These are phyloP conservation scores for Drosophila austrosaltans DNA, from an alignment of 2,888 invertebrate species.

Conservation along the genomic window DNA sequence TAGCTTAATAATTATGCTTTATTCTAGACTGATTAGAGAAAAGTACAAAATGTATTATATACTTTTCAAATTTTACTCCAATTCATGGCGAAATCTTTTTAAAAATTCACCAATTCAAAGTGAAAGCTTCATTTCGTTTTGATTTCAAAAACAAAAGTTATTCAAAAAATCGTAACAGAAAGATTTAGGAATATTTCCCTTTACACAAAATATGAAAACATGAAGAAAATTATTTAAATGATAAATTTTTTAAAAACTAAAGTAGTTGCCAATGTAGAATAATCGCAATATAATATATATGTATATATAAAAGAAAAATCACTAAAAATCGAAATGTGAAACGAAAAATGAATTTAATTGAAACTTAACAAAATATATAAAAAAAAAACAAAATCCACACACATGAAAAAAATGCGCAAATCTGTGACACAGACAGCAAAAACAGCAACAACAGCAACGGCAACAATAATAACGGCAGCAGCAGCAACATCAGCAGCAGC, in stretches of 20 bases:
- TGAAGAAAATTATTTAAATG: too few species aligned
- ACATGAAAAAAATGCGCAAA: slow-evolving; percentile 57
- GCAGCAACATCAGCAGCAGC: background rate
- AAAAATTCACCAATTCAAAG: too few species aligned
- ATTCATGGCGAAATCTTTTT: too few species aligned
- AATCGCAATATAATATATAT: slow-evolving; percentile 5
- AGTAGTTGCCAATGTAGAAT: background rate
- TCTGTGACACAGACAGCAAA: slow-evolving; percentile 50
- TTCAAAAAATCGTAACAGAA: too few species aligned
- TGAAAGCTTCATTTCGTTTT: too few species aligned
- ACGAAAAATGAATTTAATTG: slow-evolving; percentile 25
- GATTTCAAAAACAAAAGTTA: too few species aligned
- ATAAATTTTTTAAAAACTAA: background rate
- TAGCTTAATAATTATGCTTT: too few species aligned
- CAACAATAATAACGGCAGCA: slow-evolving; percentile 7
- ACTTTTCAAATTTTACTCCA: too few species aligned
- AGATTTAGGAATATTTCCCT: too few species aligned
- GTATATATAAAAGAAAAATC: background rate
- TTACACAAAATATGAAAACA: too few species aligned
- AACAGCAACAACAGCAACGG: slow-evolving; percentile 37
- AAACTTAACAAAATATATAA: slow-evolving; percentile 13
- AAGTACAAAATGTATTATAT: too few species aligned
- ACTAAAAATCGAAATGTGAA: slow-evolving; percentile 12
- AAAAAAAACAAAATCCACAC: background rate
- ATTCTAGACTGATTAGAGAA: too few species aligned